Base-by-base conservation (phyloP, 2,113 vertebrate species). In the Labeo rohita region DNA sequence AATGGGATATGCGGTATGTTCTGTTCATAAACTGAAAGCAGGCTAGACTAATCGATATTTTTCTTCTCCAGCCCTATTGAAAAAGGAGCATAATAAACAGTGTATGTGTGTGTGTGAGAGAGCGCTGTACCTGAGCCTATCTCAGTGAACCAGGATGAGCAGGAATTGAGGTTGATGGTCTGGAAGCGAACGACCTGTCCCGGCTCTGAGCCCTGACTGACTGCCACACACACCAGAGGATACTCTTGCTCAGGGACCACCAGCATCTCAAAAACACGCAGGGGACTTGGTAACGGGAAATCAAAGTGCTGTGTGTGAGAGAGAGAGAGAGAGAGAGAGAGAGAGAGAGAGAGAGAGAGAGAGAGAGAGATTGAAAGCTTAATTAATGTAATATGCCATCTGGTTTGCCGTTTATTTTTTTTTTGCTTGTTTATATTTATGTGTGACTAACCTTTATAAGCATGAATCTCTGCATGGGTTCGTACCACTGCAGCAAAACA, bases 381-480 rank as follows among this genome's bases (percentile, higher is more conserved):
- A 3, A 83, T 47, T 28, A 13, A 70, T 11, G 7, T 11, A 47
- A 72, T 61, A 3, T 34, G 15, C 11, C 47, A 54, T 52, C 49
- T 52, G 13, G 23, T 52, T 59, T 78, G 39, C 12, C 56, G 39
- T 39, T 2, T 39, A 59, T 10, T 78, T 78, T 15, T 16, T 9
- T 39, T 45, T 9, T 59, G 6, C 7, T 59, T 9, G 56, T n/a
- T 9, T 28, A 28, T 28, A 28, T 59, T 18, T 59, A 3, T 59
- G 16, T 3, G 5, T 45, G 4, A 85, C 92, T 88, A 90, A 99
- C 98, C 97, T 98, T 99, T 92, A 99, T 98, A 89, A 99, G 95
- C 98, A 99, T 99, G 90, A 99, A 99, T 92, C 97, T 99, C 94
- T 99, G 97, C 98, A 99, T 99, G 56, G 98, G 98, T 92, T 99